Percentiles rank a stretch among this genome's conserved stretches.
These are phyloP conservation scores for Periphyllus acericola DNA, from an alignment of 2,888 invertebrate species.

Conservation along the genomic window DNA sequence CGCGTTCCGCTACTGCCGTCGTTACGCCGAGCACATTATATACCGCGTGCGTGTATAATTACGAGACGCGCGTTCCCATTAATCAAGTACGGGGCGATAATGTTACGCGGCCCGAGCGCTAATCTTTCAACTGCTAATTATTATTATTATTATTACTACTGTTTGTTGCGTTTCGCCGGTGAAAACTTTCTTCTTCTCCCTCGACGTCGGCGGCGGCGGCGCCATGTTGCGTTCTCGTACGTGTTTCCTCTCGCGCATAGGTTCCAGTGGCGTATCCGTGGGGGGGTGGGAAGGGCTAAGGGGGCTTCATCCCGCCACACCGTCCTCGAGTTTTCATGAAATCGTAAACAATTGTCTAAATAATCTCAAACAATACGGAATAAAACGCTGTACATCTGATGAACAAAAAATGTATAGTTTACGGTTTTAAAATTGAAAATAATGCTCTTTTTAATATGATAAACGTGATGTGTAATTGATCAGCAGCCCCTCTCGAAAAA, in stretches of 20 bases:
- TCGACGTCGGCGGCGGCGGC: background rate
- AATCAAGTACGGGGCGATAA: slow-evolving; percentile 24
- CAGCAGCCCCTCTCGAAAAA: too few relatives aligned
- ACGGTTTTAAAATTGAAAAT: too few relatives aligned
- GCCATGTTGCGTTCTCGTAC: background rate
- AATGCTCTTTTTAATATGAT: too few relatives aligned
- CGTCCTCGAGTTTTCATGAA: too few relatives aligned
- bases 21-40: background rate
- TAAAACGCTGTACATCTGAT: too few relatives aligned
- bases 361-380: too few relatives aligned
- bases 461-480: too few relatives aligned
- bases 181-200: background rate
- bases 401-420: too few relatives aligned
- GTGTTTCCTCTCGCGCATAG: background rate
- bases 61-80: slow-evolving; percentile 41
- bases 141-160: background rate
- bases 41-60: slow-evolving; percentile 16
- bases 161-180: background rate
- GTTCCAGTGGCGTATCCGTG: too few relatives aligned
- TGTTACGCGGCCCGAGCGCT: background rate
- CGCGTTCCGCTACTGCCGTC: background rate
- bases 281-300: too few relatives aligned
- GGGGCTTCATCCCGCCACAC: too few relatives aligned
- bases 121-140: slow-evolving; percentile 48
- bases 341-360: too few relatives aligned